Evolutionary conservation across 2,797 vertebrate genomes (phyloP).

Genomic region (Enteromius treurensis): DNA sequence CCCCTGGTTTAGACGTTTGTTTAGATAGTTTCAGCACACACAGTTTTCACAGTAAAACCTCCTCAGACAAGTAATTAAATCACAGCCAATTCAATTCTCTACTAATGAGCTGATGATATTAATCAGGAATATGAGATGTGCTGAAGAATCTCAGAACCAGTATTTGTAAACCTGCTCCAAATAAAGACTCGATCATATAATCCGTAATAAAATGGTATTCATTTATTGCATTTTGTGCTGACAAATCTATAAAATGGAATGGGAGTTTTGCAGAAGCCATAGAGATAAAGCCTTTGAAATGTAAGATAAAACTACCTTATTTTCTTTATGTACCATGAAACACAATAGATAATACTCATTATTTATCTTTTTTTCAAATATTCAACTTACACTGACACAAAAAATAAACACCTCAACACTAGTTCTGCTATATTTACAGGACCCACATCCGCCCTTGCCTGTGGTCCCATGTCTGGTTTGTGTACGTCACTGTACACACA

Average conservation of each 20-base stretch:
- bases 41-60: neutral
- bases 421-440: constrained; percentile 81
- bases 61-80: neutral
- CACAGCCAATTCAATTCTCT: neutral
- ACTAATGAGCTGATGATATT: neutral
- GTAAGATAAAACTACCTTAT: constrained; percentile 89
- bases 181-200: constrained; percentile 75
- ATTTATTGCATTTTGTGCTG: constrained; percentile 99
- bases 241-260: constrained; percentile 98
- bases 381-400: constrained; percentile 87
- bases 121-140: neutral
- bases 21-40: neutral
- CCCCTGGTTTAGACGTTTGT: neutral
- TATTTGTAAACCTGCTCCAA: constrained; percentile 27
- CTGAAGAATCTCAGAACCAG: neutral
- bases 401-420: constrained; percentile 89
- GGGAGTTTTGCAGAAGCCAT: constrained; percentile 91
- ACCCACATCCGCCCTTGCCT: constrained; percentile 67
- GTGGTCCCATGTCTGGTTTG: constrained; percentile 69
- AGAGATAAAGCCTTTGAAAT: constrained; percentile 96
- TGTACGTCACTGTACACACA: constrained; percentile 55
- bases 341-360: constrained; percentile 84
- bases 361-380: constrained; percentile 81
- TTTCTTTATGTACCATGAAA: constrained; percentile 88
- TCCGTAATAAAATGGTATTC: constrained; percentile 97